These are phyloP conservation scores for Ostrea denselamellosa DNA, from an alignment of 1,140 invertebrate genomes.

Conservation along the genomic window DNA sequence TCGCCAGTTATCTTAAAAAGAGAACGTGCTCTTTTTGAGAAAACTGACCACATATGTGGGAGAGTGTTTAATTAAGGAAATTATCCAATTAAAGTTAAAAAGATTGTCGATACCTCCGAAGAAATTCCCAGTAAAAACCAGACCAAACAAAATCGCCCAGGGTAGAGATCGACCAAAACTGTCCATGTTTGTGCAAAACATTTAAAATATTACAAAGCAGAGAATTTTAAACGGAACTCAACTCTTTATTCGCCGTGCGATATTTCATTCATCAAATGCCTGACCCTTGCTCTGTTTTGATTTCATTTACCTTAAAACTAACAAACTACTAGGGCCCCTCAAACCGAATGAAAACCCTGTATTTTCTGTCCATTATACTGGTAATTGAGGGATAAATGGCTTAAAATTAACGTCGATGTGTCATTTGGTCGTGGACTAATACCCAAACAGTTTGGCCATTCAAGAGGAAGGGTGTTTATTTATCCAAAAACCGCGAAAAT, in stretches of 20 bases:
- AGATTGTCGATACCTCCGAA: neutral
- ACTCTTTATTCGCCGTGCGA: neutral
- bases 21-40: neutral
- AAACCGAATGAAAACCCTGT: slow-evolving; percentile 20
- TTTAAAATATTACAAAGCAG: slow-evolving; percentile 20
- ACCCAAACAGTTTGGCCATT: slow-evolving; percentile 3
- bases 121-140: slow-evolving; percentile 23
- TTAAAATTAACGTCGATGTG: slow-evolving; percentile 30
- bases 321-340: slow-evolving; percentile 4
- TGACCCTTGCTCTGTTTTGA: slow-evolving; percentile 7
- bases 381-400: slow-evolving; percentile 29
- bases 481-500: slow-evolving; percentile 8
- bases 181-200: slow-evolving; percentile 24
- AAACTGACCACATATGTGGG: slow-evolving; percentile 5
- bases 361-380: slow-evolving; percentile 26
- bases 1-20: neutral
- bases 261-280: neutral
- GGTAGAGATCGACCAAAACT: neutral
- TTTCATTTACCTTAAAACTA: slow-evolving; percentile 26
- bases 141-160: neutral
- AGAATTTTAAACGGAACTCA: neutral
- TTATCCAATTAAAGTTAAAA: neutral
- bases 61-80: slow-evolving; percentile 30
- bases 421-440: neutral
- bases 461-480: slow-evolving; percentile 6